phyloP scores from a whole-genome alignment of 2,113 vertebrate genomes.

The Clarias magur region DNA sequence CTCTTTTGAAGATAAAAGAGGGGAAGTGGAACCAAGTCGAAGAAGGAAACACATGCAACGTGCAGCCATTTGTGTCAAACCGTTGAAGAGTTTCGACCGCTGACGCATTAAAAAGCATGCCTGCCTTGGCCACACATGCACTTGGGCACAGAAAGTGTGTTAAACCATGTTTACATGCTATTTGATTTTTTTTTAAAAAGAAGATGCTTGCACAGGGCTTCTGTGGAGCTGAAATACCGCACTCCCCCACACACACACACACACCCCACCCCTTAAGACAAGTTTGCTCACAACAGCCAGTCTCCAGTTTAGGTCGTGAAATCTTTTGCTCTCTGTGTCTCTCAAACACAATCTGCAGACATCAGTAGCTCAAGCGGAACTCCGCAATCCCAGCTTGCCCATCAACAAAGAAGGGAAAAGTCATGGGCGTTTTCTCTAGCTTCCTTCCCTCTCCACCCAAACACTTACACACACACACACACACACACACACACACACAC shows the following conservation, averaged over 20 bases:
- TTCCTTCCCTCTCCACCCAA: not conserved
- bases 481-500: too few relatives aligned
- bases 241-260: too few relatives aligned
- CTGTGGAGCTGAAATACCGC: not conserved
- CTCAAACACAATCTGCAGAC: not conserved
- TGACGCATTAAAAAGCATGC: not conserved
- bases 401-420: constrained; percentile 38
- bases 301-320: not conserved
- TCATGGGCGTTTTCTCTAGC: constrained; percentile 51
- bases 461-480: not conserved
- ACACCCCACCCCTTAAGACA: not conserved
- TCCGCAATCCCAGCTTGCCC: constrained; percentile 19
- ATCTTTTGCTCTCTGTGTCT: too few relatives aligned
- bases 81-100: constrained; percentile 8
- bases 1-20: constrained; percentile 2
- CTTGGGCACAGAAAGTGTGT: not conserved
- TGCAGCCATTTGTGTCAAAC: not conserved
- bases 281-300: not conserved
- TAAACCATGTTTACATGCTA: not conserved
- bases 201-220: not conserved
- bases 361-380: constrained; percentile 13
- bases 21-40: constrained; percentile 2
- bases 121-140: not conserved
- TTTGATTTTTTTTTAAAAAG: not conserved
- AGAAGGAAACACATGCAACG: constrained; percentile 11